Conservation (phyloP, 2,797 vertebrate species). For the Etheostoma perlongum region DNA sequence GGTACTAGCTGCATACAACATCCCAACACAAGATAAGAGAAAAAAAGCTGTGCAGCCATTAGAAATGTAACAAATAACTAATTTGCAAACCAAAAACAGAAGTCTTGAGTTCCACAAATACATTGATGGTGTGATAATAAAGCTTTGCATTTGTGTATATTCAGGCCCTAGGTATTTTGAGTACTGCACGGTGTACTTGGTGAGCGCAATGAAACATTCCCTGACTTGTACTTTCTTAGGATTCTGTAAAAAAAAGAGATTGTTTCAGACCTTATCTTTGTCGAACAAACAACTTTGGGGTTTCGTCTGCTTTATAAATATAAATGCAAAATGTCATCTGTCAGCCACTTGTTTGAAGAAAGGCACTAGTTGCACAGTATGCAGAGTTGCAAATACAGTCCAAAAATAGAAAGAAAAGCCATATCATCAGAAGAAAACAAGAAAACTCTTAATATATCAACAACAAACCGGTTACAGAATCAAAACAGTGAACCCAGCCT, state of each 20-base stretch:
- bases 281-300: constrained; percentile 59
- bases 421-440: constrained; percentile 51
- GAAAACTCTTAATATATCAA: constrained; percentile 87
- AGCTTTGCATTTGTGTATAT: constrained; percentile 79
- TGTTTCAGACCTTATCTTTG: constrained; percentile 50
- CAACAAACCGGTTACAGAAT: constrained; percentile 92
- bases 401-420: constrained; percentile 57
- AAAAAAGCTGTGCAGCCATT: constrained; percentile 19
- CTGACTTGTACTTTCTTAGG: constrained; percentile 74
- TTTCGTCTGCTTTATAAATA: constrained; percentile 37
- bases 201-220: constrained; percentile 66
- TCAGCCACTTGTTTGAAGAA: constrained; percentile 65
- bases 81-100: constrained; percentile 42
- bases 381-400: constrained; percentile 68
- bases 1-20: constrained; percentile 65
- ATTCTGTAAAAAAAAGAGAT: constrained; percentile 46
- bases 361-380: constrained; percentile 84
- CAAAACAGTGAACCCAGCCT: constrained; percentile 93
- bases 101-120: constrained; percentile 65
- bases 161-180: constrained; percentile 49
- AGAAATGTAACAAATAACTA: constrained; percentile 34
- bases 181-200: constrained; percentile 59
- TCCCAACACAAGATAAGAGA: constrained; percentile 36
- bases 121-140: constrained; percentile 83
- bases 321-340: constrained; percentile 39